These are phyloP conservation scores for Mionectes macconnelli DNA, from an alignment of 2,113 vertebrate species.

Conservation along the genomic window DNA sequence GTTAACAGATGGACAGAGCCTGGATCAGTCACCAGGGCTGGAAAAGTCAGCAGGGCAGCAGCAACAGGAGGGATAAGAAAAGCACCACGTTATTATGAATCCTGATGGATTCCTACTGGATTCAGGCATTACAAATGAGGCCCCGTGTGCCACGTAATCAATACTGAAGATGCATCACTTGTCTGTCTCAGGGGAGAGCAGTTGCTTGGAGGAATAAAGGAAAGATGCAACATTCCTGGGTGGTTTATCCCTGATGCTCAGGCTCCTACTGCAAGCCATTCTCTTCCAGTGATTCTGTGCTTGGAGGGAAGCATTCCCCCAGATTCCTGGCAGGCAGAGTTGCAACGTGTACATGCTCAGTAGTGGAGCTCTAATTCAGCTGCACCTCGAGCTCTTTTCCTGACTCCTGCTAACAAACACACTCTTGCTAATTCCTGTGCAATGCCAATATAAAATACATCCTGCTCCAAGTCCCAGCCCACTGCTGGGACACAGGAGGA, in stretches of 20 bases:
- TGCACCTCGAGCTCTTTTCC: not conserved
- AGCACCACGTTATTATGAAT: not conserved
- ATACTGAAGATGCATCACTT: not conserved
- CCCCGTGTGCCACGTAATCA: not conserved
- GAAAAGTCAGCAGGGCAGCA: not conserved
- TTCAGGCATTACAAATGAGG: not conserved
- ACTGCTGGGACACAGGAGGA: not conserved
- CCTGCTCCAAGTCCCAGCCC: not conserved
- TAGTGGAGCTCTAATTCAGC: not conserved
- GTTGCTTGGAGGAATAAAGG: not conserved
- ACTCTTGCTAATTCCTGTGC: not conserved
- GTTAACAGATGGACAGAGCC: not conserved
- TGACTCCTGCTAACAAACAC: not conserved
- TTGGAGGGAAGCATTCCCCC: not conserved
- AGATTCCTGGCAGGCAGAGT: not conserved
- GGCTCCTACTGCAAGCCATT: not conserved
- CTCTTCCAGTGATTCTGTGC: not conserved
- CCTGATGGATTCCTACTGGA: not conserved
- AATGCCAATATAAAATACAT: not conserved
- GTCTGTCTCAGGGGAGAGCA: not conserved
- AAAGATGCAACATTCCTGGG: accelerated
- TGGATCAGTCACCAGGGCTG: not conserved
- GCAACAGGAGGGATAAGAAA: not conserved
- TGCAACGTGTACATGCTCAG: accelerated
- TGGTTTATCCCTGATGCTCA: not conserved